Evolutionary conservation across 1,140 invertebrate genomes (phyloP).

Genomic region (Tetranychus urticae): DNA sequence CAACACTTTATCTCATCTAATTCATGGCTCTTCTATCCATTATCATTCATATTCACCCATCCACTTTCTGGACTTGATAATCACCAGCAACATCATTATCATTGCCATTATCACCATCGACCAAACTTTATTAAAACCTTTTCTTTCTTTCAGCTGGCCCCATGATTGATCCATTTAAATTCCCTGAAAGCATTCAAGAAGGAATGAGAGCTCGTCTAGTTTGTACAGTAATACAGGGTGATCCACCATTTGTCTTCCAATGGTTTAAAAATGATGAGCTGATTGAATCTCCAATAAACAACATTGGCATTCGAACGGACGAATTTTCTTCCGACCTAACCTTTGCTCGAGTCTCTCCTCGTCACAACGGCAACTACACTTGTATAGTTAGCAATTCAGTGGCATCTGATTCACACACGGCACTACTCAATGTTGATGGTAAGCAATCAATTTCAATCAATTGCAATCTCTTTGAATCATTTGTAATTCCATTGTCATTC

Average conservation of each 20-base stretch:
- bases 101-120: too few species aligned
- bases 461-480: not conserved
- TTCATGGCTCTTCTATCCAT: not conserved
- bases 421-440: slow-evolving; percentile 13
- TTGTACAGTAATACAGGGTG: slow-evolving; percentile 15
- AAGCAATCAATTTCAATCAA: not conserved
- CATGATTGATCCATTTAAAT: slow-evolving; percentile 12
- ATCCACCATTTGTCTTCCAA: slow-evolving; percentile 13
- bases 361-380: slow-evolving; percentile 15
- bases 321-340: slow-evolving; percentile 20
- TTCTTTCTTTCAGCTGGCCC: slow-evolving; percentile 7
- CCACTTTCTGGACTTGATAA: too few species aligned
- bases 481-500: not conserved
- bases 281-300: not conserved
- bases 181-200: slow-evolving; percentile 31
- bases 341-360: slow-evolving; percentile 10
- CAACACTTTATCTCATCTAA: too few species aligned
- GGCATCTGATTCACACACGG: slow-evolving; percentile 12
- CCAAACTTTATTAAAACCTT: too few species aligned
- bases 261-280: slow-evolving; percentile 14
- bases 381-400: slow-evolving; percentile 14
- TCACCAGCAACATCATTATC: too few species aligned
- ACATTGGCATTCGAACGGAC: slow-evolving; percentile 7
- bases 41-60: not conserved
- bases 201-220: slow-evolving; percentile 37